These are phyloP conservation scores for Microcebus tavaratra DNA, from an alignment of 2,113 vertebrate genomes.

Conservation along the genomic window DNA sequence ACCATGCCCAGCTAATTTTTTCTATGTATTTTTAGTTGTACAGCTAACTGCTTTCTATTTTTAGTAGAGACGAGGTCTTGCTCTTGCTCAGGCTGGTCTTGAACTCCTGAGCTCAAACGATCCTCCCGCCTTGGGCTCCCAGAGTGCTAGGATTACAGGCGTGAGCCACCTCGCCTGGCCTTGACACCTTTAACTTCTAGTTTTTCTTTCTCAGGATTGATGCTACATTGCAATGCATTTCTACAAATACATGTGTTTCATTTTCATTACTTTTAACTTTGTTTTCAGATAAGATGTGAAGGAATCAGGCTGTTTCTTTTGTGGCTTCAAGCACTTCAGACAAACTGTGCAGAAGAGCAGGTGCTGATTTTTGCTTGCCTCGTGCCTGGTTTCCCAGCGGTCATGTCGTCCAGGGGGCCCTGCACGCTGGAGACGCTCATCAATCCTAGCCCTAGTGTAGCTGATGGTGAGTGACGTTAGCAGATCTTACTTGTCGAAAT, in stretches of 20 bases:
- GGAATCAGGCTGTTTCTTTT: slow-evolving; percentile 97
- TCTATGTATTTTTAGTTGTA: no score
- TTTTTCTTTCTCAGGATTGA: not conserved
- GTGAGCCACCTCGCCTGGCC: no score
- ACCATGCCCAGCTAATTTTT: no score
- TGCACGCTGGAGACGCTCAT: slow-evolving; percentile 97
- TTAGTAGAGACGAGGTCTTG: no score
- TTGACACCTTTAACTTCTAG: not conserved
- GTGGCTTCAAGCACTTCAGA: slow-evolving; percentile 97
- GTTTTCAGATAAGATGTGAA: slow-evolving; percentile 94
- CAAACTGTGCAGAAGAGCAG: slow-evolving; percentile 96
- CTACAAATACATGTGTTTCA: not conserved
- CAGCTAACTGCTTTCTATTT: no score
- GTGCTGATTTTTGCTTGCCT: slow-evolving; percentile 96
- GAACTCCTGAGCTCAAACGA: no score
- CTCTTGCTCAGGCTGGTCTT: no score
- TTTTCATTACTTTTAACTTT: slow-evolving; percentile 39
- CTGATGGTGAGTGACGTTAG: slow-evolving; percentile 89
- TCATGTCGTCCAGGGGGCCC: slow-evolving; percentile 91
- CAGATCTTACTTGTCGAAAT: not conserved
- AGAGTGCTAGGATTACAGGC: no score
- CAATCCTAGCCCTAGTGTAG: slow-evolving; percentile 87
- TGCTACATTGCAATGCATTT: not conserved
- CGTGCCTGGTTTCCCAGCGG: slow-evolving; percentile 96
- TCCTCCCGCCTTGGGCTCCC: no score